phyloP scores from a whole-genome alignment of 2,797 vertebrate genomes.

The Crocodylus rhombifer region DNA sequence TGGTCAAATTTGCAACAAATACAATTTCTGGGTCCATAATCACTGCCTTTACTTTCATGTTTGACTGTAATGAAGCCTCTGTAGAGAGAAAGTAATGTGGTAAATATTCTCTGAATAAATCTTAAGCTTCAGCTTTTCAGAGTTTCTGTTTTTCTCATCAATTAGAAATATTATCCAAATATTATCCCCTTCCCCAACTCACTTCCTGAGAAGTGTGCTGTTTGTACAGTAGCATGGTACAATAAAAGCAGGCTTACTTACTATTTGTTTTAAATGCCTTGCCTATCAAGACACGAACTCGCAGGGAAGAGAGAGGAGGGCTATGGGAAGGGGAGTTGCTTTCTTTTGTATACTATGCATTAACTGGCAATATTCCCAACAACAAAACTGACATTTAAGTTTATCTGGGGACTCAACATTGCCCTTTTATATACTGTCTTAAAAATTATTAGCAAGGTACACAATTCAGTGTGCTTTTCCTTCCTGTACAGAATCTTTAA shows the following conservation, averaged over 20 bases:
- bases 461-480: background rate
- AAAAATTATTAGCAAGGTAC: background rate
- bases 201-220: too few species aligned
- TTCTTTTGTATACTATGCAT: too few species aligned
- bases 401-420: background rate
- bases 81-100: background rate
- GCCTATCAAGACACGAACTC: too few species aligned
- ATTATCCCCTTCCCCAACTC: too few species aligned
- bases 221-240: too few species aligned
- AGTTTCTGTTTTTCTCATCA: background rate
- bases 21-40: constrained; percentile 95
- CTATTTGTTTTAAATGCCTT: too few species aligned
- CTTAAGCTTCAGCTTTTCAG: too few species aligned
- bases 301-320: too few species aligned
- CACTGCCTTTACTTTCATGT: constrained; percentile 84
- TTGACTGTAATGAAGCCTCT: constrained; percentile 72
- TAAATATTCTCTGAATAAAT: too few species aligned
- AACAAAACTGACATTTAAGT: background rate
- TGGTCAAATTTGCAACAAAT: constrained; percentile 93
- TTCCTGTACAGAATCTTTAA: background rate
- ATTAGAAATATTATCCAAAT: background rate
- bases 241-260: too few species aligned
- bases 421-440: background rate
- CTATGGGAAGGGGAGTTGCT: too few species aligned
- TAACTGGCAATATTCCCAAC: background rate